phyloP scores from a whole-genome alignment of 2,113 vertebrate species.

The Lipophrys pholis region DNA sequence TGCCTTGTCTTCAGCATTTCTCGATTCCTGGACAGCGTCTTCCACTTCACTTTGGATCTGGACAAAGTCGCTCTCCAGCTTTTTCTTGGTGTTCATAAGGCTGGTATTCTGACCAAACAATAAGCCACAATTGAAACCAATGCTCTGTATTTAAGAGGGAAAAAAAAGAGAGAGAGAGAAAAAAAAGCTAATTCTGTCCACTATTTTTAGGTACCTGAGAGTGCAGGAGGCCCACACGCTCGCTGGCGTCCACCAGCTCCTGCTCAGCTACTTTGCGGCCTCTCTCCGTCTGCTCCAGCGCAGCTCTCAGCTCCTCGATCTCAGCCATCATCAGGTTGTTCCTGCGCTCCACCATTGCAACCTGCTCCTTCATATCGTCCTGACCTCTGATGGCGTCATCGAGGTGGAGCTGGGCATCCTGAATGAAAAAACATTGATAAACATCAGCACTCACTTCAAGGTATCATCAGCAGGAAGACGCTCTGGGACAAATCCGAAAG shows the following conservation, averaged over 20 bases:
- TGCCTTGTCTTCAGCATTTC: conserved; percentile 87
- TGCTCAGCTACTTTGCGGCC: conserved; percentile 90
- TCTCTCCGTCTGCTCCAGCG: conserved; percentile 90
- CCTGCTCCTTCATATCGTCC: conserved; percentile 90
- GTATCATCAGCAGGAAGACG: neutral
- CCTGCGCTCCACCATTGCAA: conserved; percentile 91
- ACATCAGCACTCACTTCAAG: neutral
- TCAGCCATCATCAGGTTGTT: conserved; percentile 89
- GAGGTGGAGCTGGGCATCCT: conserved; percentile 90
- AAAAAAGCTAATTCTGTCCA: neutral
- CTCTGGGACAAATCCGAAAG: neutral
- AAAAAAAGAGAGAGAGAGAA: too few relatives aligned
- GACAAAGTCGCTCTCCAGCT: conserved; percentile 84
- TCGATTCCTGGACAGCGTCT: conserved; percentile 87
- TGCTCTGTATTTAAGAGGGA: neutral
- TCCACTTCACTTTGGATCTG: conserved; percentile 93
- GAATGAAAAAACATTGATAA: neutral
- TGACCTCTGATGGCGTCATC: conserved; percentile 88
- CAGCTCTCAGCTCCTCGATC: conserved; percentile 88
- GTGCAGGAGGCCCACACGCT: conserved; percentile 87
- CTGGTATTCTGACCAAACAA: conserved; percentile 83
- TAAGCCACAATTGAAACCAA: neutral
- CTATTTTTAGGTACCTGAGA: conserved; percentile 80
- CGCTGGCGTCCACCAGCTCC: conserved; percentile 88
- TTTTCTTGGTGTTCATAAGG: conserved; percentile 88